phyloP scores from a whole-genome alignment of 2,113 vertebrate species.

The Sardina pilchardus region DNA sequence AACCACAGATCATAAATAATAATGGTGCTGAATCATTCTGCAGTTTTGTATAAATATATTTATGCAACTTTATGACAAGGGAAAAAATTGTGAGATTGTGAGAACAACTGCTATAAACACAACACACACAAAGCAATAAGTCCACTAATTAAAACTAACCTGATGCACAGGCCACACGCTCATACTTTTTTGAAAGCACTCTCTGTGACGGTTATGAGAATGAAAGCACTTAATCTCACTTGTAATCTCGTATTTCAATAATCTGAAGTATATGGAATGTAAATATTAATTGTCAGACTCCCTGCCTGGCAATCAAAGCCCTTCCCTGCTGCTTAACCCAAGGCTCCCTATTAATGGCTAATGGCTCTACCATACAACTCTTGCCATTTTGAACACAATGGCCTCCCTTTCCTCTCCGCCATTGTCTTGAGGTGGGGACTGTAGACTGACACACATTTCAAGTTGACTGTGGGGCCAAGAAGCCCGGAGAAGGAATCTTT shows the following conservation, averaged over 20 bases:
- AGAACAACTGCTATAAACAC: neutral
- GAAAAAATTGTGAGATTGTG: neutral
- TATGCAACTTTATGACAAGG: neutral
- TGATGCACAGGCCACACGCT: too few species aligned
- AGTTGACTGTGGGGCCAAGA: slow-evolving; percentile 47
- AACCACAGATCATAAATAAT: neutral
- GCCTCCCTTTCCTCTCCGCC: slow-evolving; percentile 49
- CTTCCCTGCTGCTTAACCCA: neutral
- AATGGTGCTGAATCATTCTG: neutral
- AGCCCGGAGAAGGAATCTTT: slow-evolving; percentile 65
- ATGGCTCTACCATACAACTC: slow-evolving; percentile 58
- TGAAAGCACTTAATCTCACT: neutral
- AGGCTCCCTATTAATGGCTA: slow-evolving; percentile 42
- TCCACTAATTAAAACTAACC: neutral
- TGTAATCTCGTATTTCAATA: neutral
- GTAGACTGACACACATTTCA: slow-evolving; percentile 46
- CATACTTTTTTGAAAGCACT: neutral
- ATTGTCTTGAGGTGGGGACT: slow-evolving; percentile 56
- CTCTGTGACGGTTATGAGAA: neutral
- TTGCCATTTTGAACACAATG: slow-evolving; percentile 52
- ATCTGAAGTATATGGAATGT: neutral
- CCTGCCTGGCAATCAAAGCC: neutral
- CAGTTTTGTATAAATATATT: neutral
- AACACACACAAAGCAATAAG: neutral
- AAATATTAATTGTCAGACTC: neutral